Evolutionary conservation across 1,140 invertebrate species (phyloP).

Genomic region (Drosophila persimilis): DNA sequence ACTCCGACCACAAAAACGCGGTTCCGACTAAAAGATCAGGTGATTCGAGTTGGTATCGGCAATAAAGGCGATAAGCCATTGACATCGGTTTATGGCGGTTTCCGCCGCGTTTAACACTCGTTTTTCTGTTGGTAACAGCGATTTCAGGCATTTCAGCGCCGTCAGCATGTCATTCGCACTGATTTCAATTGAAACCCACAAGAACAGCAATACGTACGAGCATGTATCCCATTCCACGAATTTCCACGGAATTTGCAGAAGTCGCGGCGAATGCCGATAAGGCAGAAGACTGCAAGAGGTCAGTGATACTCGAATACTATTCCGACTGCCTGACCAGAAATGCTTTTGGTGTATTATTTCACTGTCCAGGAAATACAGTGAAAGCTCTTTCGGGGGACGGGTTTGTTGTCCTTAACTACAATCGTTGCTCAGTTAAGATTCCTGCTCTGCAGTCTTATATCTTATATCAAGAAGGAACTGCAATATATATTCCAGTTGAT

Average conservation of each 20-base stretch:
- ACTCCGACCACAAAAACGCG: slow-evolving; percentile 23
- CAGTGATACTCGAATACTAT: slow-evolving; percentile 24
- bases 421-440: too few relatives aligned
- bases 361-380: not conserved
- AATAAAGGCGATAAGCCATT: slow-evolving; percentile 60
- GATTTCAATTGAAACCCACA: slow-evolving; percentile 28
- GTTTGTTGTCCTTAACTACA: too few relatives aligned
- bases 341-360: not conserved
- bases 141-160: slow-evolving; percentile 16
- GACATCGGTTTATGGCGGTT: slow-evolving; percentile 47
- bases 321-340: not conserved
- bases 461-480: too few relatives aligned
- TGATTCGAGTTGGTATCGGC: slow-evolving; percentile 46
- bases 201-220: slow-evolving; percentile 22
- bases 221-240: slow-evolving; percentile 7
- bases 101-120: slow-evolving; percentile 47
- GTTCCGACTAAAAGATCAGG: slow-evolving; percentile 49
- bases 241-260: slow-evolving; percentile 43
- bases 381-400: too few relatives aligned
- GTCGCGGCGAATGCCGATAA: slow-evolving; percentile 2
- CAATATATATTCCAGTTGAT: too few relatives aligned
- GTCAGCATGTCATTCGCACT: slow-evolving; percentile 59
- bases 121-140: slow-evolving; percentile 33
- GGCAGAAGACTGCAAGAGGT: slow-evolving; percentile 42
- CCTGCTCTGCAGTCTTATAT: too few relatives aligned